Percentiles rank a stretch among this genome's conserved stretches.
Conservation (phyloP, 92 coral and sea anemone species). For the Phenganax marumi region DNA sequence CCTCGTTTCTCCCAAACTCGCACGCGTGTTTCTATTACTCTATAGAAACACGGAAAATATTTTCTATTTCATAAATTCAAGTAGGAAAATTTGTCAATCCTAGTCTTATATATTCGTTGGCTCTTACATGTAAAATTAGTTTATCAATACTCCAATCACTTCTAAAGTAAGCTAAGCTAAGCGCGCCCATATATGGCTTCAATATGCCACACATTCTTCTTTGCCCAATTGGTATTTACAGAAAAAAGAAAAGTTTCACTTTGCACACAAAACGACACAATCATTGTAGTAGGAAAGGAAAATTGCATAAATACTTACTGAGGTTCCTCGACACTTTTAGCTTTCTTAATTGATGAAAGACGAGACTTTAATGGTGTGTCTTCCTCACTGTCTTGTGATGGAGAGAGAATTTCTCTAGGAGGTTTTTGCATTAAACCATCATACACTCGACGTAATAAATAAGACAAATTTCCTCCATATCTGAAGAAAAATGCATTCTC, state of each 20-base stretch:
- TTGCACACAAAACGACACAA: background rate
- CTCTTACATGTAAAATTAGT: too few relatives aligned
- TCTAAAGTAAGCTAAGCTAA: too few relatives aligned
- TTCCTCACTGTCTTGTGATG: slow-evolving; percentile 74
- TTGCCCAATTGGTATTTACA: background rate
- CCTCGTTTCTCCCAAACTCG: too few relatives aligned
- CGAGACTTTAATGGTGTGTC: slow-evolving; percentile 78
- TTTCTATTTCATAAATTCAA: too few relatives aligned
- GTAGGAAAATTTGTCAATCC: too few relatives aligned
- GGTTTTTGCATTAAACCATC: slow-evolving; percentile 92
- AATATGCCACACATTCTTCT: too few relatives aligned
- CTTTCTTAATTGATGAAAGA: slow-evolving; percentile 58
- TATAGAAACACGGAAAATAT: too few relatives aligned
- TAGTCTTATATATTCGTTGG: too few relatives aligned
- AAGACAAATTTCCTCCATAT: slow-evolving; percentile 64
- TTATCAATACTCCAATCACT: too few relatives aligned
- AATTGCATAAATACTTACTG: slow-evolving; percentile 44
- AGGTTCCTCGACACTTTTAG: slow-evolving; percentile 67
- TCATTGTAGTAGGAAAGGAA: background rate
- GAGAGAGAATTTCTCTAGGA: slow-evolving; percentile 78
- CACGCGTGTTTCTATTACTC: too few relatives aligned
- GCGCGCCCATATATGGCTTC: too few relatives aligned
- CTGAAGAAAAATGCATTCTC: slow-evolving; percentile 36
- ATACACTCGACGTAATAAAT: slow-evolving; percentile 76
- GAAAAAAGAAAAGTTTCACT: background rate